phyloP scores from a whole-genome alignment of 2,797 vertebrate genomes.

The Sebastes glaucus region DNA sequence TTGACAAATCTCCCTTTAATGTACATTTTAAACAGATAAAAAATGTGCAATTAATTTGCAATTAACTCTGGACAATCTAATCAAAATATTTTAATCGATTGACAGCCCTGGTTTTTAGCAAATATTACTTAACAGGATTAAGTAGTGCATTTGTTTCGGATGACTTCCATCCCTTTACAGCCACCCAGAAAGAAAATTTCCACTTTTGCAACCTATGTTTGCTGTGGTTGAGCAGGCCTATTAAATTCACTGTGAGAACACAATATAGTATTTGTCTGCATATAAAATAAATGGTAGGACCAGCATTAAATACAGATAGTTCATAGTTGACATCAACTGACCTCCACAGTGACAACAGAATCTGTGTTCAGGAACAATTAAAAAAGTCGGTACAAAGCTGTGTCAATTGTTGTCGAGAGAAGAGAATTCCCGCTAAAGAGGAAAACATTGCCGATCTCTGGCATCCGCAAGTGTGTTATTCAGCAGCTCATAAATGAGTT shows the following conservation, averaged over 20 bases:
- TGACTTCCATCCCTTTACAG: background rate
- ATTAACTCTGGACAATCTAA: too few relatives aligned
- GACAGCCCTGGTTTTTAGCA: background rate
- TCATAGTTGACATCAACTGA: conserved; percentile 15
- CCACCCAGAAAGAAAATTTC: background rate
- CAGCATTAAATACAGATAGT: background rate
- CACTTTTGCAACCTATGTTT: background rate
- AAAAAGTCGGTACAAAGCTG: conserved; percentile 26
- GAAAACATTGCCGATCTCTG: conserved; percentile 43
- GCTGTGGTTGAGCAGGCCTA: background rate
- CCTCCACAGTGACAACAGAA: conserved; percentile 22
- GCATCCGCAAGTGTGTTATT: conserved; percentile 45
- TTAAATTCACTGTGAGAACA: background rate
- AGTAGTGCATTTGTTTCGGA: background rate
- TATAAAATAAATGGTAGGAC: background rate
- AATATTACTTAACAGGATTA: background rate
- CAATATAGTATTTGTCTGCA: background rate
- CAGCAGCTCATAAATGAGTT: conserved; percentile 55
- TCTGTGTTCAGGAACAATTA: conserved; percentile 32
- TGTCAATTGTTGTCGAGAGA: conserved; percentile 47
- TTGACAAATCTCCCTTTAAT: too few relatives aligned
- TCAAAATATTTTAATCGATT: too few relatives aligned
- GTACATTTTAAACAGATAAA: too few relatives aligned
- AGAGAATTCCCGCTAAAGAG: conserved; percentile 40
- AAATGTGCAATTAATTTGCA: too few relatives aligned